phyloP scores from a whole-genome alignment of 2,888 invertebrate genomes.

The Criorhina ranunculi region DNA sequence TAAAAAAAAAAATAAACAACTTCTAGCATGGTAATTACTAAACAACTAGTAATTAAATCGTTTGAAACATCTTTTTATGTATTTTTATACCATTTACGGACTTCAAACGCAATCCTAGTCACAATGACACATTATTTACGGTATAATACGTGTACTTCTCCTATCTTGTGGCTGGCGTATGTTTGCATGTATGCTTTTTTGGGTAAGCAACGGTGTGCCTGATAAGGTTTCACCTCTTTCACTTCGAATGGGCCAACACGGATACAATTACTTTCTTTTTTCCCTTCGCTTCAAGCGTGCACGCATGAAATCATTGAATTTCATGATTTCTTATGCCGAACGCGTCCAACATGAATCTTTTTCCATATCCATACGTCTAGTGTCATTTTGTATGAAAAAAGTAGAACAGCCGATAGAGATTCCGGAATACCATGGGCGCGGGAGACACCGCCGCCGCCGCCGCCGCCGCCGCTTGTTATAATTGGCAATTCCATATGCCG shows the following conservation, averaged over 20 bases:
- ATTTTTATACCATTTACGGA: constrained; percentile 2
- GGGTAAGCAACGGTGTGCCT: not conserved
- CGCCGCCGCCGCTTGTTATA: constrained; percentile 14
- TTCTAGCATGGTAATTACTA: constrained; percentile 53
- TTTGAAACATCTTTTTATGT: constrained; percentile 29
- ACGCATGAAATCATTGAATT: constrained; percentile 55
- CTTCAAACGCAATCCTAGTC: constrained; percentile 21
- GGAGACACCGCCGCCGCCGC: constrained; percentile 29
- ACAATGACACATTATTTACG: constrained; percentile 24
- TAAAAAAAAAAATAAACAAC: constrained; percentile 25
- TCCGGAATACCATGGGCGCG: constrained; percentile 72
- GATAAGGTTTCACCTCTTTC: constrained; percentile 68
- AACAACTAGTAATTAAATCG: constrained; percentile 68
- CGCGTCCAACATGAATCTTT: constrained; percentile 47
- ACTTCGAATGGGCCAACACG: constrained; percentile 56
- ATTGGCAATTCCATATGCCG: constrained; percentile 71
- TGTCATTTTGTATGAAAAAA: constrained; percentile 60
- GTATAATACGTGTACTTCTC: not conserved
- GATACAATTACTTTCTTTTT: constrained; percentile 71
- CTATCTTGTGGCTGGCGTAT: too few species aligned
- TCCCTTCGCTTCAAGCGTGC: constrained; percentile 52
- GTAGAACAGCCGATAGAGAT: constrained; percentile 58
- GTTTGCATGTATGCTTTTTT: not conserved
- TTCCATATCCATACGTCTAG: constrained; percentile 25
- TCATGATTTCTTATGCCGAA: constrained; percentile 51